Percentiles rank a stretch among this genome's conserved stretches.
Evolutionary conservation across 2,797 vertebrate species (phyloP).

Genomic region (Lerista edwardsae): DNA sequence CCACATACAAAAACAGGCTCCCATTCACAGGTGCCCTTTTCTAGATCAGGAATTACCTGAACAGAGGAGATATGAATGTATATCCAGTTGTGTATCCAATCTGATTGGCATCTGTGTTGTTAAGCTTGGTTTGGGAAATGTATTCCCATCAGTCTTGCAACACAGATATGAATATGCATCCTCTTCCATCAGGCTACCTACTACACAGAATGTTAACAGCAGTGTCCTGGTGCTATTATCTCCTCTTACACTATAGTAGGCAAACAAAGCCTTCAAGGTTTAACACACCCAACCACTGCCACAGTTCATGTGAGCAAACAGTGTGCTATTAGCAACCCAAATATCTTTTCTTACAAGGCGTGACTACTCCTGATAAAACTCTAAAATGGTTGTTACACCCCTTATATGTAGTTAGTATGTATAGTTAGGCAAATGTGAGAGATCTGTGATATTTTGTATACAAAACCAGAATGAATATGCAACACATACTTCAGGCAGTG

Average conservation of each 20-base stretch:
- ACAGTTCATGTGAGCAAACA: not conserved
- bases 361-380: not conserved
- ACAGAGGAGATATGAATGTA: not conserved
- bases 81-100: not conserved
- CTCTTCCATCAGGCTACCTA: too few relatives aligned
- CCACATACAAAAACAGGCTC: not conserved
- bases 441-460: slow-evolving; percentile 53
- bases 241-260: not conserved
- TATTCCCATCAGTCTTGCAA: not conserved
- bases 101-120: not conserved
- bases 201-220: not conserved
- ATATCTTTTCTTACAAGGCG: not conserved
- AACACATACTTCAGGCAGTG: slow-evolving; percentile 64
- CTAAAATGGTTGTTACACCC: not conserved
- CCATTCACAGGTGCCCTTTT: too few relatives aligned
- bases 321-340: not conserved
- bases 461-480: slow-evolving; percentile 69
- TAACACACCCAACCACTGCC: not conserved
- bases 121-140: too few relatives aligned
- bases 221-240: not conserved
- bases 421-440: slow-evolving; percentile 14
- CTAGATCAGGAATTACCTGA: too few relatives aligned
- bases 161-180: not conserved
- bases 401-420: not conserved
- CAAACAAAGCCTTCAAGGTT: not conserved